Evolutionary conservation across 2,113 vertebrate species (phyloP), one percentile per base, ranked within the genome.

Genomic region (Lepus americanus): DNA sequence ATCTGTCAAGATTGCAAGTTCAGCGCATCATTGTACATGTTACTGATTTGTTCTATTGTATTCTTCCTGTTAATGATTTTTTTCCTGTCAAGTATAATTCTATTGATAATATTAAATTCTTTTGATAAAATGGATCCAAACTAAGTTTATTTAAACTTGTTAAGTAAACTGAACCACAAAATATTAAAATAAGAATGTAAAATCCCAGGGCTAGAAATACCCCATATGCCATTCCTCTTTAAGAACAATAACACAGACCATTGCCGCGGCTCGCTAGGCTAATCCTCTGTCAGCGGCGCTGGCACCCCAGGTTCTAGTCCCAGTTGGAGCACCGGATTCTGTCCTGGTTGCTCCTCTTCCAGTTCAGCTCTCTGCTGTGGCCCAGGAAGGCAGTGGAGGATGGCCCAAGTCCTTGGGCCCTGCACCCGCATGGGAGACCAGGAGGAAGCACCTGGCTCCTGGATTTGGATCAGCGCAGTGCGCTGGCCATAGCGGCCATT

Each of bases 111-210:
- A 70, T 29, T 72, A 36, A 87, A 80, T 95, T 95, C 27, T 89
- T 20, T 55, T 95, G 74, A 81, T 44, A 74, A 72, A 76, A 72
- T 92, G 29, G 44, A 78, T 72, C 53, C 61, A 78, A 78, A 76
- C 27, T 70, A 22, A 84, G 44, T 89, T 92, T 49, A 73, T 86
- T 96, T 80, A 89, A 94, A 90, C 9, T n/a, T 70, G 8, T 61
- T 80, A 90, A 82, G 36, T 79, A 44, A 90, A 31, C 12, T 59
- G 64, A 88, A 88, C 61, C 69, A 66, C 29, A 76, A 92, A 90
- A 89, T 78, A 44, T 31, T 91, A n/a, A n/a, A 87, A 13, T 90
- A 84, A 92, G 39, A 94, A 49, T 74, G 19, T 36, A 36, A 70
- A 88, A 55, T 70, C 66, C 6, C 51, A 1, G 25, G 44, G 7